A percentile compares a stretch with the other conserved stretches of the same genome.
Evolutionary conservation across 2,797 vertebrate genomes (phyloP).

Genomic region (Sylvia borin): DNA sequence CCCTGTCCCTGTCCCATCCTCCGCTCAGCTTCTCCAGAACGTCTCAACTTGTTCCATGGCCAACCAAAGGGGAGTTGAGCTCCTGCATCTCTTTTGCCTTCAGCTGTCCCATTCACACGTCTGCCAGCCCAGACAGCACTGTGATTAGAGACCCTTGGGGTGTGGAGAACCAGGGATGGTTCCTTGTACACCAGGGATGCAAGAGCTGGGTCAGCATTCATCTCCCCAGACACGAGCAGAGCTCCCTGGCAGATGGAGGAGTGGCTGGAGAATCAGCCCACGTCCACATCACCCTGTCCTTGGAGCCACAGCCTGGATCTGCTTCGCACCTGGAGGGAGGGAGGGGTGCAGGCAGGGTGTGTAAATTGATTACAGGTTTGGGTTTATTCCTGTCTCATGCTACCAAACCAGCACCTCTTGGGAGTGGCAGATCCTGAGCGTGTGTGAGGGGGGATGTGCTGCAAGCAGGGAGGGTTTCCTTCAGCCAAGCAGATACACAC

Average conservation of each 20-base stretch:
- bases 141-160: neutral
- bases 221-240: neutral
- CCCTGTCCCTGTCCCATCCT: neutral
- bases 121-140: neutral
- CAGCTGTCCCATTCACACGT: neutral
- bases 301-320: neutral
- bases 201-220: neutral
- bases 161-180: neutral
- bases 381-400: neutral
- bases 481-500: slow-evolving; percentile 7
- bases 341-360: neutral
- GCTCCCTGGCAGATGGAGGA: neutral
- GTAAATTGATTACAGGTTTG: neutral
- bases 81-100: neutral
- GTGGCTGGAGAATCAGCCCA: neutral
- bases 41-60: neutral
- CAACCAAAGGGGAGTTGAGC: neutral
- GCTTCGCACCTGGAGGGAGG: neutral
- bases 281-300: neutral
- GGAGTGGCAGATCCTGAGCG: neutral
- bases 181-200: neutral
- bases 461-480: neutral
- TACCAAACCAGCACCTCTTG: neutral
- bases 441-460: neutral
- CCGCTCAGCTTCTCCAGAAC: neutral